Evolutionary conservation across 2,113 vertebrate species (phyloP), one percentile per base, ranked within the genome.

Genomic region (Istiophorus platypterus): DNA sequence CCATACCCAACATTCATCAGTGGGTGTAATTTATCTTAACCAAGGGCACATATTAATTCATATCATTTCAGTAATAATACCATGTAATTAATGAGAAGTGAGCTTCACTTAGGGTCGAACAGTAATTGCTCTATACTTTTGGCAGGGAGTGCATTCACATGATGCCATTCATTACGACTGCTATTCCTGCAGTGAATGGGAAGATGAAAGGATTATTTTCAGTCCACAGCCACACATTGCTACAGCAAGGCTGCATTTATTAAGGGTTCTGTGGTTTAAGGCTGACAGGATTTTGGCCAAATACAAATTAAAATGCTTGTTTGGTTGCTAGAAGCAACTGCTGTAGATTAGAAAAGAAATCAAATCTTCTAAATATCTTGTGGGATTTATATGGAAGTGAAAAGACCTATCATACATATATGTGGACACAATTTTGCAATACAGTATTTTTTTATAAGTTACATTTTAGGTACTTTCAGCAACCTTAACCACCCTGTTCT

Each of bases 111-210:
- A 34, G 72, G 80, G 71, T 76, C 76, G 79, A 49, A 67, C 74
- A 41, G 37, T 80, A 80, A 83, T 76, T 72, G 72, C 76, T 80
- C 24, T 51, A 37, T 80, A 49, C 54, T 83, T 76, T 76, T 80
- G 56, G 67, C 56, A 57, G 45, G 4, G 26, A 56, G 45, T 4
- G 57, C 20, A 27, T 73, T 42, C 47, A 34, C 52, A 37, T 1
- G 2, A 24, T 15, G 63, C 31, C 15, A 7, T 18, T 59, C 24
- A 45, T 52, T 74, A n/a, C 29, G 22, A 59, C 41, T 57, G 49
- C 26, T 8, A 26, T 69, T 86, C 39, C 61, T 80, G 56, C 26
- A 7, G 27, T 45, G 52, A 71, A 69, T 75, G 29, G 29, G 42
- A 49, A 51, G 61, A 72, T 72, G 42, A 77, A 67, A 76, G 14